Evolutionary conservation across 2,113 vertebrate species (phyloP).

Genomic region (Menura novaehollandiae): DNA sequence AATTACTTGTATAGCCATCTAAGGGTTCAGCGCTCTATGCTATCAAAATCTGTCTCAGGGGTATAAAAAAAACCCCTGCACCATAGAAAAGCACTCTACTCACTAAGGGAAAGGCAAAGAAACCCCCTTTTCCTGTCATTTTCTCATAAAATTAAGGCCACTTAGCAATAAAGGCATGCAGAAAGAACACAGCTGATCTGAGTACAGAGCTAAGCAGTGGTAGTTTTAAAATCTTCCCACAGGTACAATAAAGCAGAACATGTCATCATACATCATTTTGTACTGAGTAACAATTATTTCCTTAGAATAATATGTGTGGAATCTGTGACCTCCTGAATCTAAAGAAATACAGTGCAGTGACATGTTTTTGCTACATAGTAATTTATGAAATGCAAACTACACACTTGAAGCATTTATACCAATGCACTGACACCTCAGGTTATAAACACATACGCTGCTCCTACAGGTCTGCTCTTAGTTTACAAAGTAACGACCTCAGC

Average conservation of each 20-base stretch:
- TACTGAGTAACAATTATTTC: background rate
- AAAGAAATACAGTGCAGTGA: background rate
- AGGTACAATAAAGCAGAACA: conserved; percentile 7
- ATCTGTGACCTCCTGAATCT: background rate
- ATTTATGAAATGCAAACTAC: background rate
- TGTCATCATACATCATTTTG: background rate
- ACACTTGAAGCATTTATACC: background rate
- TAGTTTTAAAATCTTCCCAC: background rate
- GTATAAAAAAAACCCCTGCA: background rate
- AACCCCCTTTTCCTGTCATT: background rate
- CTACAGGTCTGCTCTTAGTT: background rate
- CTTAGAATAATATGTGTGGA: background rate
- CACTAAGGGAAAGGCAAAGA: background rate
- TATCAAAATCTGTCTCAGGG: background rate
- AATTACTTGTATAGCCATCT: background rate
- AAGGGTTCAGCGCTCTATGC: background rate
- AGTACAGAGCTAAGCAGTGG: background rate
- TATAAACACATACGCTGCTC: background rate
- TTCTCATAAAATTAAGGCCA: background rate
- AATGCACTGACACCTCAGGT: background rate
- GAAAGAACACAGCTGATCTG: background rate
- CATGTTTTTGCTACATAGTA: background rate
- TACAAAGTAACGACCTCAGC: background rate
- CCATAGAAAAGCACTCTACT: background rate
- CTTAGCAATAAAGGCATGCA: background rate